Base-by-base conservation (phyloP, 2,888 invertebrate species). In the Microctonus hyperodae region DNA sequence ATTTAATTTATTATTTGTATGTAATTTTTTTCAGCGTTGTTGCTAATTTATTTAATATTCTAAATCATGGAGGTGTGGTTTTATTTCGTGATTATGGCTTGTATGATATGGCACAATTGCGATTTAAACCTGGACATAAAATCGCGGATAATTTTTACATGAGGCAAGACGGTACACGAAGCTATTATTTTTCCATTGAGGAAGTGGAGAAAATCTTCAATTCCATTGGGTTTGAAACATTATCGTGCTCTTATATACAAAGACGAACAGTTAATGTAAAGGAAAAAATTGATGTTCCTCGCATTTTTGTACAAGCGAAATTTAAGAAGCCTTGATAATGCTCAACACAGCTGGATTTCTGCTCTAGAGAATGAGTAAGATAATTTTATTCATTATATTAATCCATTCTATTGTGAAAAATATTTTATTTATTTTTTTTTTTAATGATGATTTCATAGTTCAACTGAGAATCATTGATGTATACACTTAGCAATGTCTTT, bases 161-260 rank as follows among this genome's bases (percentile, higher is more conserved):
- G 88, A 86, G 98, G 20, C 98, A 98, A 83, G 98, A 99, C 88
- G 97, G 97, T 0, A 98, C 98, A 0, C 90, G 92, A 73, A 91
- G 91, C 72, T 96, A 93, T 80, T 96, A 93, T 78, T 96, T 94
- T 79, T 89, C 92, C 0, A 85, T 89, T 74, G 91, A 93, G 48
- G 91, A 92, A 79, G 80, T 96, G 0, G 81, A 84, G 0, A 79
- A 86, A 5, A 72, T 97, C 11, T 93, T 95, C 79, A 79, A 79
- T 5, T 83, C 86, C 7, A 88, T 87, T 67, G 95, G 95, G 0
- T 97, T 95, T 83, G 85, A 90, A 73, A 86, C 90, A 1, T 73
- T 89, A 0, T 85, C 85, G 64, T 93, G 92, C 79, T 88, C 88
- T 0, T 98, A 97, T 82, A 88, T 98, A 2, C 90, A 95, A 76